Evolutionary conservation across 2,113 vertebrate genomes (phyloP), one percentile per base, ranked within the genome.

Genomic region (Equus quagga): DNA sequence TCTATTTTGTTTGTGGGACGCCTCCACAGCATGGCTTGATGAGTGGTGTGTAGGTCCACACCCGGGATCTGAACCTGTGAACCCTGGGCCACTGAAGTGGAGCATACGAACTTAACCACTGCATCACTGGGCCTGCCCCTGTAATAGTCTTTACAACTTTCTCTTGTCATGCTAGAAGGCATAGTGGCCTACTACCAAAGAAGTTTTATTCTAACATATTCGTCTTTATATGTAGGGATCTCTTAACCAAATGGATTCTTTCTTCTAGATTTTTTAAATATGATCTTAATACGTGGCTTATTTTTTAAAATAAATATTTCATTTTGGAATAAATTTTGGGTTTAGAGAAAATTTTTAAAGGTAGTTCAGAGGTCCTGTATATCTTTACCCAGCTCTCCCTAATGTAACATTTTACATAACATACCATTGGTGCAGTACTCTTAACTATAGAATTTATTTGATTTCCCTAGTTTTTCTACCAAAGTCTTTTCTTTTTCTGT

Each of bases 271-370:
- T 83, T 93, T 70, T 19, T 75, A 92, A 87, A 21, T 51, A 6
- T 93, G 36, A 82, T 83, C 64, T 90, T 82, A 87, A 67, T 87
- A 41, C 11, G 26, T 81, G 36, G 41, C 19, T 89, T 86, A 65
- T 72, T 92, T 91, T 92, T 78, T 36, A 3, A 95, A 90, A 76
- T n/a, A 89, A 94, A 56, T 56, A 13, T 46, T 86, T 93, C 76
- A 64, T 72, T 76, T 89, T 93, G 41, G 11, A 92, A 76, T 69
- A 80, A 90, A 90, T 95, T 94, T 90, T 92, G 80, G 15, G 58
- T 69, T 73, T 67, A 90, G 8, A 84, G 24, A n/a, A 46, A 82
- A 88, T 84, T 46, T 89, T 5, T 89, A 69, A 67, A 84, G n/a
- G 44, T 72, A 73, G 23, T 79, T 56, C 79, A 85, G 44, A 72